Evolutionary conservation across 2,797 vertebrate genomes (phyloP), one percentile per base, ranked within the genome.

Genomic region (Tinamus major): DNA sequence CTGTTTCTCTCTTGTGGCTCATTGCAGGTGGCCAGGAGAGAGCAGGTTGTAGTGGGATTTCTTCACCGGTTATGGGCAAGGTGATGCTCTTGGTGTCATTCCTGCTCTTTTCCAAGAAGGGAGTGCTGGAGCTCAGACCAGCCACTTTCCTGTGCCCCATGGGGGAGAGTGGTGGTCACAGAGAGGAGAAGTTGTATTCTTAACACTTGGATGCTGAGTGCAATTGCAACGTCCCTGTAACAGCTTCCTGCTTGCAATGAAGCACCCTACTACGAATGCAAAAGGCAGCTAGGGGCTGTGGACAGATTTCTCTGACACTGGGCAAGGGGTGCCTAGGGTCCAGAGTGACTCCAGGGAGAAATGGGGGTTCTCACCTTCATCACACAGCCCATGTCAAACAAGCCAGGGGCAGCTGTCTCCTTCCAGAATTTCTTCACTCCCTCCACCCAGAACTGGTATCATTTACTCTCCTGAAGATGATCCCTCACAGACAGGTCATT

Each of bases 391-490:
- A 8, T 6, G 42, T 31, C 4, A 21, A 41, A 17, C 16, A 27
- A n/a, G 31, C 33, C 37, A 81, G 41, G 6, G 9, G 49, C 33
- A 0, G 29, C 53, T 56, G 31, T 56, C 29, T 56, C 29, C 29
- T 31, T n/a, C 29, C 53, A 31, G 53, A 56, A 56, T 56, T n/a
- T 56, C 53, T 56, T 56, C 53, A 11, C 63, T 90, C 59, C 67
- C 24, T 90, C 44, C 21, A 53, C 5, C 9, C 84, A 31, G 29
- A 56, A 56, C 14, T 56, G 29, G 53, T 56, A 19, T 65, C 1
- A 0, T 64, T 65, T 70, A 35, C 42, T 33, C 61, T 44, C 69
- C 39, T 0, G 0, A 39, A 35, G 19, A 75, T 4, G 5, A 17
- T 44, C 10, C 31, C 53, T 49, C 53, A 13, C 0, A 8, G 42